Evolutionary conservation across 2,113 vertebrate genomes (phyloP), one percentile per base, ranked within the genome.

Genomic region (Ailuropoda melanoleuca): DNA sequence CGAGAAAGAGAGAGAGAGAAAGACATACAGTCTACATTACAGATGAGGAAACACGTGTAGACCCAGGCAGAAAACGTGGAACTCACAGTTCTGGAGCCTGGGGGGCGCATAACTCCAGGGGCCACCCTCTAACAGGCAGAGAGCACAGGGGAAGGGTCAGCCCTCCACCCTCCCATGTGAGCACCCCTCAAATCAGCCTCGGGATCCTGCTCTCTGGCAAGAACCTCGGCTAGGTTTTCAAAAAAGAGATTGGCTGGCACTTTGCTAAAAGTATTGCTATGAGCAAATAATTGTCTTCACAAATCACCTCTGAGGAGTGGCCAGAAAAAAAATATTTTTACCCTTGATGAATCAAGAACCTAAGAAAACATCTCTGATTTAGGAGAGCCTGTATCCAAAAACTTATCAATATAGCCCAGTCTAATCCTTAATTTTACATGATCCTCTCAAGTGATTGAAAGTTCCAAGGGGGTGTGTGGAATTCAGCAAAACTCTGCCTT

Each of bases 341-440:
- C 3, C 48, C 60, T 83, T 78, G 82, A 91, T 91, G 82, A 96
- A 96, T 83, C 82, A 85, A 96, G 24, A 72, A 53, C 78, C 88
- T 86, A 96, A 95, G 86, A 93, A 97, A 97, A 89, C 31, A 68
- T 60, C 85, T 92, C 80, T 68, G 58, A 86, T 56, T 93, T 50
- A 74, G 81, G 58, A 93, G 64, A 97, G 87, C 23, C 53, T 85
- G 77, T 84, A 93, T 88, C 50, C 75, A 68, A 93, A 89, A 93
- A 26, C 72, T 72, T 31, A 18, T 23, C 82, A 93, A 56, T 85
- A 82, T 37, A 88, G 90, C 19, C 43, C 48, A 70, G 83, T 6
- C 68, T 97, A 94, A 97, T 85, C 94, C 81, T 64, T 93, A 58
- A 92, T 84, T 94, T 96, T 88, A 97, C 75, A 24, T 56, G 94